Base-by-base conservation (phyloP, 2,113 vertebrate genomes). In the Thunnus maccoyii region DNA sequence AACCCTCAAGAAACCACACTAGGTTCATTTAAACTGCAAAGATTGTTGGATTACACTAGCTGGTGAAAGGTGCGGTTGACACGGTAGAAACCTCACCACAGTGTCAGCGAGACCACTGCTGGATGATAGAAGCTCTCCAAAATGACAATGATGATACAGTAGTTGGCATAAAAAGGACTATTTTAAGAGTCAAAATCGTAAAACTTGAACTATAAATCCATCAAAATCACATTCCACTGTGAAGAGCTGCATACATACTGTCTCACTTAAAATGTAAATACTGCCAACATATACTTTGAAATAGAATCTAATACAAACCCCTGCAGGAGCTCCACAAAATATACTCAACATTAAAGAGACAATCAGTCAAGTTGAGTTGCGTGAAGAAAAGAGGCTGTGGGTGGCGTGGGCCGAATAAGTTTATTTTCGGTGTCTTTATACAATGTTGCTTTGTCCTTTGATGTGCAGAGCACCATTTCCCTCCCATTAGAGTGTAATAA, bases 391-490 rank as follows among this genome's bases (percentile, higher is more conserved):
- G 65, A 55, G 11, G 25, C 20, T 62, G 80, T 73, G 77, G 64
- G 60, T 20, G 50, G 50, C 57, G 85, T 61, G 64, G 69, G 83
- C 52, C 7, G 14, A 74, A 70, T 56, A 56, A 27, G 70, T 91
- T 90, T 91, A 90, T 90, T 88, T 92, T 86, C 47, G 41, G 78
- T 72, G 78, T 85, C 87, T 88, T 82, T 75, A 71, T 62, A 67
- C 82, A 65, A 76, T 68, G 84, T 87, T 86, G 87, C 90, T 78
- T 91, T 83, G 80, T 89, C 88, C 88, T 91, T 90, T 89, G 88
- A 94, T 91, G 92, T 94, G 91, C 88, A 62, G 86, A 86, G 89
- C 78, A 60, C 89, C 90, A 93, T 94, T 94, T 91, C 91, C 93
- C 78, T 79, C 88, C 87, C 87, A 94, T 94, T 93, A 92, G 83